Percentiles rank a stretch among this genome's conserved stretches.
Evolutionary conservation across 2,113 vertebrate species (phyloP).

Genomic region (Mustelus asterias): DNA sequence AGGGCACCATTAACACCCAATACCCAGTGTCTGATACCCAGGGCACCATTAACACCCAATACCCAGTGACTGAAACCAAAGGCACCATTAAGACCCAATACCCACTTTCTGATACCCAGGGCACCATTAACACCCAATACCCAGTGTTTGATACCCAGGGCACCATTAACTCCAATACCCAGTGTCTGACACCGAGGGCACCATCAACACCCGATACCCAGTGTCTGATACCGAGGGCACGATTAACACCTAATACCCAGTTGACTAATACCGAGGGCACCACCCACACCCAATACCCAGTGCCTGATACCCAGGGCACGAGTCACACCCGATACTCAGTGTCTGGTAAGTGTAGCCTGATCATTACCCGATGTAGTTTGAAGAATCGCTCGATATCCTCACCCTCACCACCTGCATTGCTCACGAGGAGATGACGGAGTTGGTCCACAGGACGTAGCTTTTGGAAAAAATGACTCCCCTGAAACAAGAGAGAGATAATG

Average conservation of each 20-base stretch:
- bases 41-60: too few species aligned
- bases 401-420: constrained; percentile 82
- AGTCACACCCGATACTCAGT: constrained; percentile 53
- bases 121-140: too few species aligned
- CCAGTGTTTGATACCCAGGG: too few species aligned
- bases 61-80: too few species aligned
- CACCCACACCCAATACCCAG: constrained; percentile 68
- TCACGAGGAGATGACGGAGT: constrained; percentile 84
- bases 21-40: too few species aligned
- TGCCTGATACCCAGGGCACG: background rate
- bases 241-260: background rate
- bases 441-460: constrained; percentile 93
- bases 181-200: too few species aligned
- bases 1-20: too few species aligned
- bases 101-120: too few species aligned
- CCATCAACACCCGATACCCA: background rate
- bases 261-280: too few species aligned
- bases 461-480: constrained; percentile 95
- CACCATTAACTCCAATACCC: too few species aligned
- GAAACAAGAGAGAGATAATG: background rate
- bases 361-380: constrained; percentile 82
- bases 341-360: background rate
- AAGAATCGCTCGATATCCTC: constrained; percentile 95
- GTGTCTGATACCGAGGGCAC: background rate
- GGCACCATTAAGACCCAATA: too few species aligned